Conservation (phyloP, 2,888 invertebrate genomes). For the Nemapogon koenigi region DNA sequence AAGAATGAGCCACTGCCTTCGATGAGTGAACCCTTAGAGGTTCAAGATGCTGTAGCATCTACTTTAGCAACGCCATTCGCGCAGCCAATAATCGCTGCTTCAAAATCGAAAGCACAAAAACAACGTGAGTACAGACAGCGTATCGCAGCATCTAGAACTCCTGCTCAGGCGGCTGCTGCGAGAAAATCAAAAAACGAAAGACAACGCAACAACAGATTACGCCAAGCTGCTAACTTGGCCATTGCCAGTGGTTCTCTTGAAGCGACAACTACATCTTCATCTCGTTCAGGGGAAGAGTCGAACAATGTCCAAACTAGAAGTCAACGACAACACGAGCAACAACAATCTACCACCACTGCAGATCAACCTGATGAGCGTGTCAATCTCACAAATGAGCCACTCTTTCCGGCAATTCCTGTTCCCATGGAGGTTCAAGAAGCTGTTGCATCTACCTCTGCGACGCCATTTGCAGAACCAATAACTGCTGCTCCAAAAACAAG, state of each 20-base stretch:
- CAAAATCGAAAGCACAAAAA: constrained; percentile 18
- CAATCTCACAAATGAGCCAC: constrained; percentile 11
- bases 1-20: constrained; percentile 20
- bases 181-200: constrained; percentile 19
- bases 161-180: constrained; percentile 20
- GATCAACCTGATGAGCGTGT: constrained; percentile 12
- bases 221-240: constrained; percentile 22
- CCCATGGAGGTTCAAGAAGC: constrained; percentile 11
- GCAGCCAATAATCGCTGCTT: constrained; percentile 18
- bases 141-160: constrained; percentile 23
- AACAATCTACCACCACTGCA: constrained; percentile 14
- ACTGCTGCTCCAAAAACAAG: constrained; percentile 14
- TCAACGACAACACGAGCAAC: constrained; percentile 16
- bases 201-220: constrained; percentile 22
- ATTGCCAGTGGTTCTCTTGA: constrained; percentile 17
- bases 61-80: constrained; percentile 20
- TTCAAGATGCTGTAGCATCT: constrained; percentile 19
- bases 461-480: constrained; percentile 12
- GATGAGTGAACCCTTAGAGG: constrained; percentile 18
- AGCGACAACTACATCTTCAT: constrained; percentile 18
- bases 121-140: constrained; percentile 27
- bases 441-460: constrained; percentile 11
- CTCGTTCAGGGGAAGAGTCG: constrained; percentile 17
- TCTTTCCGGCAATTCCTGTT: constrained; percentile 9
- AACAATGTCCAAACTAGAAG: constrained; percentile 17